A percentile compares a stretch with the other conserved stretches of the same genome.
Evolutionary conservation across 2,113 vertebrate species (phyloP).

Genomic region (Motacilla tschutschensis): DNA sequence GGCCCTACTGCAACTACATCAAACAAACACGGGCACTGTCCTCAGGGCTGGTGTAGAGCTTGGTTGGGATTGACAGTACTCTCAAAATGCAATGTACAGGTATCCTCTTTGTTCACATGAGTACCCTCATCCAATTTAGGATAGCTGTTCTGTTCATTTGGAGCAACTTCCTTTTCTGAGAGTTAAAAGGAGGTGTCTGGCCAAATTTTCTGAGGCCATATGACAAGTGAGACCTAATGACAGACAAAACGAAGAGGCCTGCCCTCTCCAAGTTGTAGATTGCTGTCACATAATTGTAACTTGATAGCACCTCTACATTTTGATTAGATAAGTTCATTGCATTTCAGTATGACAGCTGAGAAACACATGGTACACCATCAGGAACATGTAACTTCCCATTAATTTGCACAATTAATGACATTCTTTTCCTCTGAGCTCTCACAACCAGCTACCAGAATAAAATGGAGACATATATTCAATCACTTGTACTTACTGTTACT

Average conservation of each 20-base stretch:
- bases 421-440: slow-evolving; percentile 37
- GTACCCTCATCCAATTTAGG: accelerated
- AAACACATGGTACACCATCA: slow-evolving; percentile 51
- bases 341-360: slow-evolving; percentile 29
- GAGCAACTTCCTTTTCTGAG: not conserved
- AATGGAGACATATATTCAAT: slow-evolving; percentile 63
- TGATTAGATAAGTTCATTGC: slow-evolving; percentile 7
- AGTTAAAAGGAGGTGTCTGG: not conserved
- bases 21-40: not conserved
- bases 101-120: accelerated
- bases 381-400: slow-evolving; percentile 33
- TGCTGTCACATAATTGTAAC: slow-evolving; percentile 14
- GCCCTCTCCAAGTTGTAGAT: not conserved
- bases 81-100: not conserved
- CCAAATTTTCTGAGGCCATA: not conserved
- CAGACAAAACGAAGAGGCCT: slow-evolving; percentile 6
- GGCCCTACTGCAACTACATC: not conserved
- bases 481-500: slow-evolving; percentile 76
- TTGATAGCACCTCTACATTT: not conserved
- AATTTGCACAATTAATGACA: slow-evolving; percentile 51
- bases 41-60: not conserved
- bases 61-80: not conserved
- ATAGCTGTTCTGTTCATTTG: not conserved
- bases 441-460: slow-evolving; percentile 56
- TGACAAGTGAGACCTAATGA: not conserved